Evolutionary conservation across 2,888 invertebrate genomes (phyloP).

Genomic region (Agriopis aurantiaria): DNA sequence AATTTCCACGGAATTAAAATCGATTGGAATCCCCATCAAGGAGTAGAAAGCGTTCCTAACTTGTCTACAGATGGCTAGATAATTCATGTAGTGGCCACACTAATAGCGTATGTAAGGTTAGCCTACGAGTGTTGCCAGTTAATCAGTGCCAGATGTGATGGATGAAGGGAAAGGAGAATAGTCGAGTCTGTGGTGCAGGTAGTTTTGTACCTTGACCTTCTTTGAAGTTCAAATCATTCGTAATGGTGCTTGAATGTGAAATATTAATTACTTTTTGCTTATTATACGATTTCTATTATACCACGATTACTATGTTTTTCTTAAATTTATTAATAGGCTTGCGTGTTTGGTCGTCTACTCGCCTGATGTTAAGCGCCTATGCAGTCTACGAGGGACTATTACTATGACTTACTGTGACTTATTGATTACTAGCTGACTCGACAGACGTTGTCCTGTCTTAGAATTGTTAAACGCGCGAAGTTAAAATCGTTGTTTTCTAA

Average conservation of each 20-base stretch:
- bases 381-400: no score
- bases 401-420: no score
- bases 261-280: neutral
- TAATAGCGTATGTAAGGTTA: constrained; percentile 16
- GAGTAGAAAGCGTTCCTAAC: constrained; percentile 41
- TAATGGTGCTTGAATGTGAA: neutral
- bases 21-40: constrained; percentile 6
- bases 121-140: constrained; percentile 18
- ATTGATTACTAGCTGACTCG: no score
- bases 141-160: constrained; percentile 23
- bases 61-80: constrained; percentile 22
- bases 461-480: no score
- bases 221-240: constrained; percentile 5
- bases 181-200: constrained; percentile 1
- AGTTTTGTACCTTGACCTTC: constrained; percentile 7
- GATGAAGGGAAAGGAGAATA: constrained; percentile 20
- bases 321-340: no score
- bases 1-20: neutral
- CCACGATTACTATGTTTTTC: no score
- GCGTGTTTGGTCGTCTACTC: no score
- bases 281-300: no score
- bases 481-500: no score
- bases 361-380: no score
- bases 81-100: constrained; percentile 11
- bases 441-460: no score